A percentile compares a stretch with the other conserved stretches of the same genome.
Conservation (phyloP, 2,113 vertebrate species). For the Shinisaurus crocodilurus region DNA sequence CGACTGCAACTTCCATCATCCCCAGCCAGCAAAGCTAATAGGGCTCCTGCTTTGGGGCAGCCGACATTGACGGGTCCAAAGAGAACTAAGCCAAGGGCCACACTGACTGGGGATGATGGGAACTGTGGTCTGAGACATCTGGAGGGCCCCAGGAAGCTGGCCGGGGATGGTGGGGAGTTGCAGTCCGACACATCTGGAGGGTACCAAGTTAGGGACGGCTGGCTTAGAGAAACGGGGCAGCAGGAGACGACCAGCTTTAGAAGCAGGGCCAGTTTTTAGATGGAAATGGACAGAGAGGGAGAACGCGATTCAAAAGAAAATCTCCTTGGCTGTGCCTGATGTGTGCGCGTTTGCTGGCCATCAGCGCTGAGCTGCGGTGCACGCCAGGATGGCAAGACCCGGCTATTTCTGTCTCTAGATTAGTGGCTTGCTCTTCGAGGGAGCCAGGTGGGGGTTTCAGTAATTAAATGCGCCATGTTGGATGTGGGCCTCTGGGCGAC, state of each 20-base stretch:
- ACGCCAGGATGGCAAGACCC: not conserved
- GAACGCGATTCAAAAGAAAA: not conserved
- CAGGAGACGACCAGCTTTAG: no score
- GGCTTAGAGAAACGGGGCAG: not conserved
- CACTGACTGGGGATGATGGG: no score
- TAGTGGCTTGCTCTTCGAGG: not conserved
- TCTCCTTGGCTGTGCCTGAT: not conserved
- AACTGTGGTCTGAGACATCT: no score
- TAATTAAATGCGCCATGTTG: not conserved
- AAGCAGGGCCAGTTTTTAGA: not conserved
- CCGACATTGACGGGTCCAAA: no score
- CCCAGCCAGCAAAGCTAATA: not conserved
- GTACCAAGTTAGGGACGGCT: no score
- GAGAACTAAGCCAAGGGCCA: no score
- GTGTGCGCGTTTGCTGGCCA: not conserved
- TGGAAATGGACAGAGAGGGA: not conserved
- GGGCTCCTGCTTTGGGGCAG: no score
- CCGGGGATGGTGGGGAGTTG: not conserved
- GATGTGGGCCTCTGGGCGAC: not conserved
- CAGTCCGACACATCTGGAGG: not conserved
- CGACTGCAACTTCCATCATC: not conserved
- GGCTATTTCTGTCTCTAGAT: constrained; percentile 2
- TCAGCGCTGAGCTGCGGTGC: not conserved
- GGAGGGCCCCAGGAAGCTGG: no score
- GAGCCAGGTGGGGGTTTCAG: no score